phyloP scores from a whole-genome alignment of 1,140 invertebrate genomes.

The Tetramorium simillimum region DNA sequence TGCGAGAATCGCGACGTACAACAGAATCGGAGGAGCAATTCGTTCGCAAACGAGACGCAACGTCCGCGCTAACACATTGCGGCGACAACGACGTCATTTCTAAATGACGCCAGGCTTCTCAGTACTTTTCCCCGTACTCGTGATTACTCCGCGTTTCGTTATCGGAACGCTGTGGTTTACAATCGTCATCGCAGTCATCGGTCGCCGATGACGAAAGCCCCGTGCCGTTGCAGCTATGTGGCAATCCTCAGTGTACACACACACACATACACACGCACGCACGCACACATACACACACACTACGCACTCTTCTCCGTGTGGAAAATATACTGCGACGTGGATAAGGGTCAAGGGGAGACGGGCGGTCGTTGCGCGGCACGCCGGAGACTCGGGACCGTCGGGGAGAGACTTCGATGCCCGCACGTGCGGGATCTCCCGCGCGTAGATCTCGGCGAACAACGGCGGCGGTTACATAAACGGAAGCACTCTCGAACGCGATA shows the following conservation, averaged over 20 bases:
- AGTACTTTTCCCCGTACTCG: neutral
- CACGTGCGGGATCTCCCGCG: slow-evolving; percentile 56
- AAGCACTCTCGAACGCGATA: neutral
- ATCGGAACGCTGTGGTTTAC: slow-evolving; percentile 28
- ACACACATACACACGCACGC: too few species aligned
- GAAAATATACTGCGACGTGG: neutral
- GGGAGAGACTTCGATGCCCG: slow-evolving; percentile 72
- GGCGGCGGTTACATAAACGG: slow-evolving; percentile 58
- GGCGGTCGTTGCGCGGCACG: neutral
- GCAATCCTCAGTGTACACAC: neutral
- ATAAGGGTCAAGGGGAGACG: neutral
- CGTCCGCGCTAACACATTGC: too few species aligned
- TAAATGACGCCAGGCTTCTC: neutral
- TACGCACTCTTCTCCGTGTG: neutral
- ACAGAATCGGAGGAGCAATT: neutral
- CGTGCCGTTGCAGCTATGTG: neutral
- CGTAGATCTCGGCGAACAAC: neutral
- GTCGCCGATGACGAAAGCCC: slow-evolving; percentile 40
- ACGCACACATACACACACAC: too few species aligned
- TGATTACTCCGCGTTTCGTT: slow-evolving; percentile 6
- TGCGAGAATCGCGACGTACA: neutral
- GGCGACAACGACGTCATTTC: neutral
- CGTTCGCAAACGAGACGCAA: neutral
- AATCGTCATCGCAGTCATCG: neutral
- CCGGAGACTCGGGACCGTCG: neutral